Evolutionary conservation across 2,888 invertebrate genomes (phyloP), one percentile per base, ranked within the genome.

Genomic region (Spisula subtruncata): DNA sequence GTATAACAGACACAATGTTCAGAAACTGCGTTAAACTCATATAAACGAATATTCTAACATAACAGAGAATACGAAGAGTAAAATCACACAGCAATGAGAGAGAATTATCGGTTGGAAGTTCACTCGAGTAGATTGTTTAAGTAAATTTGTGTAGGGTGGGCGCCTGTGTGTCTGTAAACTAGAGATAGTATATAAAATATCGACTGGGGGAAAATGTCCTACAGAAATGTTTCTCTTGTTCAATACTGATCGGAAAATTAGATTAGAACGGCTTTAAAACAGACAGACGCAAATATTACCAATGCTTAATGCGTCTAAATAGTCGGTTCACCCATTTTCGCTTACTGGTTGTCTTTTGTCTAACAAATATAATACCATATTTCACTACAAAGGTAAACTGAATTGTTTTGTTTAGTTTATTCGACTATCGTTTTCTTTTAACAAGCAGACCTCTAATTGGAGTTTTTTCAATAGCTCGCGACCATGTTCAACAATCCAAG

Each of bases 161-260:
- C 91, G 91, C 91, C 91, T 80, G 14, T 25, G 48, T 84, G 91
- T 91, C 91, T 91, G 75, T 83, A 41, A 46, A 81, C 71, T 75
- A 35, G 81, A 91, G 91, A 91, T 91, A 91, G 89, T 91, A 89
- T 91, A 91, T 91, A 91, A 89, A 91, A 89, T 89, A 89, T 88
- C 86, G 87, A 85, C 86, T 80, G 60, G 81, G 88, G 88, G 88
- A 89, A 75, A 91, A 91, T 91, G 89, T 87, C 91, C 91, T 84
- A 85, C 87, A 86, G 91, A 89, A 91, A 90, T 85, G 16, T 75
- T 85, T 86, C 91, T 86, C 89, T 88, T 91, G 91, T 91, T 91
- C 90, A 80, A 80, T 86, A 56, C 66, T 86, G 88, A 88, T 88
- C 83, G 81, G 86, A 84, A 75, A 84, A 66, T 75, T 46, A 79